phyloP scores from a whole-genome alignment of 2,113 vertebrate genomes.

The Ardeotis arabs region DNA sequence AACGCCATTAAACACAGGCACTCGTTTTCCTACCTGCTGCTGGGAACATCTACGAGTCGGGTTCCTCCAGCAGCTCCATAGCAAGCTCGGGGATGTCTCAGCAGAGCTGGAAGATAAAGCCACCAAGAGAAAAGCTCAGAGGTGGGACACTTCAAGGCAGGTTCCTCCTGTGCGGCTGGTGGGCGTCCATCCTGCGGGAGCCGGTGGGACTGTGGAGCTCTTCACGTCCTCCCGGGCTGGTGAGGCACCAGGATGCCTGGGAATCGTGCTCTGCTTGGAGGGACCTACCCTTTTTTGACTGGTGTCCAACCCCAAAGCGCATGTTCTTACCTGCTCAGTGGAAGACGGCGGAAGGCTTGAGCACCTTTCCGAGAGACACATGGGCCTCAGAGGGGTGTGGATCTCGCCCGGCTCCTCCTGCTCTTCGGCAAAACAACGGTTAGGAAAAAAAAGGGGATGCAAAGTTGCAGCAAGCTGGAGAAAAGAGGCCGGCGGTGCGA shows the following conservation, averaged over 20 bases:
- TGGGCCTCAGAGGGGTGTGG: neutral
- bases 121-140: neutral
- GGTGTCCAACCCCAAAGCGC: conserved; percentile 58
- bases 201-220: neutral
- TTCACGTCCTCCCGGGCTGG: conserved; percentile 53
- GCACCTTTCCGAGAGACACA: neutral
- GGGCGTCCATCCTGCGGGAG: neutral
- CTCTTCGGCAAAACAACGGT: neutral
- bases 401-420: neutral
- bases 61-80: conserved; percentile 52
- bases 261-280: conserved; percentile 57
- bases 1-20: neutral
- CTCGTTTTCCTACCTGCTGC: conserved; percentile 59
- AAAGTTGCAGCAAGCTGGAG: neutral
- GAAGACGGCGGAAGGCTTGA: neutral
- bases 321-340: conserved; percentile 66
- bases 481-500: neutral
- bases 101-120: conserved; percentile 52
- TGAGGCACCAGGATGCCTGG: conserved; percentile 44
- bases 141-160: neutral
- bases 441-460: neutral
- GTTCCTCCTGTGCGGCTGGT: neutral
- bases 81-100: neutral
- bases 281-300: conserved; percentile 66
- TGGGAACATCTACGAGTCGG: conserved; percentile 3